These are phyloP conservation scores for Microcebus lehilahytsara DNA, from an alignment of 2,113 vertebrate genomes.

Conservation along the genomic window DNA sequence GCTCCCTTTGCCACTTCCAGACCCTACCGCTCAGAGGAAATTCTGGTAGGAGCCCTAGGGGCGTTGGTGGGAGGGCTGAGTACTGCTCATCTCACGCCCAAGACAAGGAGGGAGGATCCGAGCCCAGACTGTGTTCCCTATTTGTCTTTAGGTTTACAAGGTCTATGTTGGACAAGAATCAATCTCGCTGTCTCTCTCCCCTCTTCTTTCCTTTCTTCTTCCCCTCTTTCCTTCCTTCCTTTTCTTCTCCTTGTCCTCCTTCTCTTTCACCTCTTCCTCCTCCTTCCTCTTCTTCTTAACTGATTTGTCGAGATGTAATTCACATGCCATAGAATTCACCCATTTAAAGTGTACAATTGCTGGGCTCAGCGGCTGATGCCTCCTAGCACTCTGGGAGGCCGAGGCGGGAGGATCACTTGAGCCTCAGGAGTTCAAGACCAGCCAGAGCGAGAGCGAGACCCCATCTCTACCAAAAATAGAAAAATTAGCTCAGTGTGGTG, in stretches of 20 bases:
- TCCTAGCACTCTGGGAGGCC: too few species aligned
- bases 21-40: background rate
- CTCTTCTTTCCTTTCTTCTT: too few species aligned
- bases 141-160: background rate
- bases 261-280: accelerated
- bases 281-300: background rate
- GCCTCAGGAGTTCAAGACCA: too few species aligned
- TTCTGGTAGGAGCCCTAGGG: accelerated
- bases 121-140: accelerated
- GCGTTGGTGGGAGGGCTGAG: accelerated
- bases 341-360: background rate
- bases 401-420: too few species aligned
- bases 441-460: too few species aligned
- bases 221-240: too few species aligned
- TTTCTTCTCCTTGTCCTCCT: too few species aligned
- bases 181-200: too few species aligned
- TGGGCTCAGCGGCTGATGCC: too few species aligned
- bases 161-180: background rate
- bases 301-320: background rate
- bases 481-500: too few species aligned
- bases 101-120: background rate
- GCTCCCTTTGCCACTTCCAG: background rate
- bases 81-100: accelerated
- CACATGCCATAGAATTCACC: background rate
- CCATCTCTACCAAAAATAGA: too few species aligned